Evolutionary conservation across 2,888 invertebrate genomes (phyloP).

Genomic region (Cosmia pyralina): DNA sequence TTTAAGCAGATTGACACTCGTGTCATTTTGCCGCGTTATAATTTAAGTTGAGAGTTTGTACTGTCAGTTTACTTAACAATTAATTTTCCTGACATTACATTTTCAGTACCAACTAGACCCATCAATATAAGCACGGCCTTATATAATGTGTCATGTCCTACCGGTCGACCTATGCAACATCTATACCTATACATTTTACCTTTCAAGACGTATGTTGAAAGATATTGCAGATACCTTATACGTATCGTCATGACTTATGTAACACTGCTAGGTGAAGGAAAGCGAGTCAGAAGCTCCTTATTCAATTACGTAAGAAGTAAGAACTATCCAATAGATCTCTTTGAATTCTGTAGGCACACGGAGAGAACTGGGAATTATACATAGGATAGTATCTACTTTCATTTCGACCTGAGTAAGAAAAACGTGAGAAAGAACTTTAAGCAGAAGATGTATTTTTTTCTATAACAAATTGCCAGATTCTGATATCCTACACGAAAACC

Average conservation of each 20-base stretch:
- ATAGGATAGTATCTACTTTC: slow-evolving; percentile 27
- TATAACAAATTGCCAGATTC: not conserved
- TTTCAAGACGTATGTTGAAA: slow-evolving; percentile 16
- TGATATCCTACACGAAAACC: not conserved
- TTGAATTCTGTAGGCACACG: slow-evolving; percentile 35
- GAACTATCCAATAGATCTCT: slow-evolving; percentile 46
- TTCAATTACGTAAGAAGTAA: slow-evolving; percentile 53
- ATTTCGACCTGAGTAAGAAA: slow-evolving; percentile 25
- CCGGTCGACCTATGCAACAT: not conserved
- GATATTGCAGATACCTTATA: slow-evolving; percentile 23
- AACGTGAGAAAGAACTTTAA: not conserved
- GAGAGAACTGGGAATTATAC: slow-evolving; percentile 46
- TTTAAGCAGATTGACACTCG: too few relatives aligned
- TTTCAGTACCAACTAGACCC: too few relatives aligned
- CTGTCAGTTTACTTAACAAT: too few relatives aligned
- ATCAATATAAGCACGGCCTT: not conserved
- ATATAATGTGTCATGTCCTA: not conserved
- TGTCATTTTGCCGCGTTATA: too few relatives aligned
- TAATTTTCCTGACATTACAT: too few relatives aligned
- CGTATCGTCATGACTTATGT: slow-evolving; percentile 41
- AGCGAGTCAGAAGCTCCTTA: slow-evolving; percentile 43
- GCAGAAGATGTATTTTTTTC: not conserved
- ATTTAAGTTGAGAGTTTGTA: too few relatives aligned
- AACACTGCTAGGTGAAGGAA: slow-evolving; percentile 31
- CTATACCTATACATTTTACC: slow-evolving; percentile 18